Conservation (phyloP, 2,113 vertebrate species). For the Plectropomus leopardus region DNA sequence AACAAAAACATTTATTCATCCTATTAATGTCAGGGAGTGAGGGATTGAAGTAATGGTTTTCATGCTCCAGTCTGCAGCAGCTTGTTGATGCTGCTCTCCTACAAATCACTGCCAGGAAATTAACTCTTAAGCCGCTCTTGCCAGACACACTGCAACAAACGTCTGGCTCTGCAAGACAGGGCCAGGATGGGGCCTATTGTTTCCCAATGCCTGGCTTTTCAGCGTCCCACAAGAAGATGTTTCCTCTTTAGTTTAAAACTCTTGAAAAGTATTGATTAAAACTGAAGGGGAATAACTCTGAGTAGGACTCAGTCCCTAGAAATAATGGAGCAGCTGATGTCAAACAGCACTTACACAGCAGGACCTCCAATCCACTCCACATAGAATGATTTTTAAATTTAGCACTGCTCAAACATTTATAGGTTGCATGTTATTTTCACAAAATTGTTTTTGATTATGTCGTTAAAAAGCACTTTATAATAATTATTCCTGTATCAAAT, state of each 20-base stretch:
- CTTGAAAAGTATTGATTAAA: constrained; percentile 65
- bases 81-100: constrained; percentile 72
- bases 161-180: constrained; percentile 58
- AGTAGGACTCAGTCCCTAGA: constrained; percentile 11
- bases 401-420: constrained; percentile 1
- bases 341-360: constrained; percentile 29
- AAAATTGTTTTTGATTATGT: constrained; percentile 4
- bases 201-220: constrained; percentile 33
- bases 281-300: constrained; percentile 41
- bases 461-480: not conserved
- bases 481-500: not conserved
- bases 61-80: constrained; percentile 70
- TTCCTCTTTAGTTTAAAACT: constrained; percentile 46
- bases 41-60: constrained; percentile 80
- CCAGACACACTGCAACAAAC: constrained; percentile 58
- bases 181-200: constrained; percentile 48
- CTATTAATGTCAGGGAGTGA: constrained; percentile 83
- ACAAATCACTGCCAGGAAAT: constrained; percentile 81
- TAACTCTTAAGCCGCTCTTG: constrained; percentile 73
- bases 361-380: not conserved
- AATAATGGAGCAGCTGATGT: constrained; percentile 28
- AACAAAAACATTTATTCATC: constrained; percentile 83
- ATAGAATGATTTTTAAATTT: constrained; percentile 4
- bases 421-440: constrained; percentile 20
- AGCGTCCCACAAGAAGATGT: constrained; percentile 47